A percentile compares a stretch with the other conserved stretches of the same genome.
phyloP scores from a whole-genome alignment of 2,888 invertebrate species.

The Ectobius pallidus region DNA sequence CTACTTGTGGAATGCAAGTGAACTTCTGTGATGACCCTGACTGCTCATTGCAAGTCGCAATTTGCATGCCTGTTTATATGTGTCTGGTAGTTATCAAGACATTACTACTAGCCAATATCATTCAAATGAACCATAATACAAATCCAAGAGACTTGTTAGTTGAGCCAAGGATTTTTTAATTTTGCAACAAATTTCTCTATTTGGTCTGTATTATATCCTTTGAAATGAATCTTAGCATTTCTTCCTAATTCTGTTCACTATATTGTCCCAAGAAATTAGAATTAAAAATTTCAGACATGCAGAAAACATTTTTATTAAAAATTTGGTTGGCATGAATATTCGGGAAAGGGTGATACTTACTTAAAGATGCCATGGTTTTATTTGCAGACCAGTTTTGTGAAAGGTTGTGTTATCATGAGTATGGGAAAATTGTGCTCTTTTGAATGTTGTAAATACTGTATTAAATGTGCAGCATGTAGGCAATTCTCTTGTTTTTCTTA shows the following conservation, averaged over 20 bases:
- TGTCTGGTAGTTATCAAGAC: neutral
- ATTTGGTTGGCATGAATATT: too few species aligned
- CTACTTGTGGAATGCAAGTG: constrained; percentile 22
- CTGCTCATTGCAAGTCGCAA: neutral
- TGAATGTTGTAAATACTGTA: too few species aligned
- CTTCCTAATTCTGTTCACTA: neutral
- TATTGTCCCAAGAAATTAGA: too few species aligned
- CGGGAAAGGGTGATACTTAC: too few species aligned
- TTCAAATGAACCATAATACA: neutral
- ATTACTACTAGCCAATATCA: neutral
- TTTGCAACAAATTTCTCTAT: constrained; percentile 15
- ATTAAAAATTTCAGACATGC: too few species aligned
- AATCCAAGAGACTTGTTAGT: neutral
- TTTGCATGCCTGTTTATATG: neutral
- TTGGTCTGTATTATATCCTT: neutral
- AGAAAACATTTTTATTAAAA: too few species aligned
- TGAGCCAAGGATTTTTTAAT: neutral
- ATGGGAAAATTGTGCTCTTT: too few species aligned
- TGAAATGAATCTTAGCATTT: constrained; percentile 18
- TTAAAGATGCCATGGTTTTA: too few species aligned
- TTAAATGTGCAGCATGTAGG: too few species aligned
- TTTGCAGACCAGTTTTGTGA: neutral
- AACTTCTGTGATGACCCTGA: constrained; percentile 3
- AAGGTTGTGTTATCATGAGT: too few species aligned
- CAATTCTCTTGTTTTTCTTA: too few species aligned